Conservation (phyloP, 2,888 invertebrate species). For the Oxyteleia sp. region DNA sequence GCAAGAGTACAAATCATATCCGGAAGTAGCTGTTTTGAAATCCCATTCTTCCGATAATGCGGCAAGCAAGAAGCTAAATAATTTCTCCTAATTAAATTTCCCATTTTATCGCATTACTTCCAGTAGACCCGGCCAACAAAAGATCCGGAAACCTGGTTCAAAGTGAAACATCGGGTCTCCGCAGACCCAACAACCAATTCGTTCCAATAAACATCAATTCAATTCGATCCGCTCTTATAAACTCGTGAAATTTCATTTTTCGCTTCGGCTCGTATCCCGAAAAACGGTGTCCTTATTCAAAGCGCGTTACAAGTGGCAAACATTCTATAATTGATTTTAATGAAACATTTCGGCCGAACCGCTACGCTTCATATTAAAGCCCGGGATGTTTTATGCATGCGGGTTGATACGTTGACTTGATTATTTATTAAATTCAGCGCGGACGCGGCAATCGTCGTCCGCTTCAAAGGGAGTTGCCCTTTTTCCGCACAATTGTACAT, state of each 20-base stretch:
- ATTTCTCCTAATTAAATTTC: too few species aligned
- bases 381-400: constrained; percentile 20
- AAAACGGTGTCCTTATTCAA: constrained; percentile 31
- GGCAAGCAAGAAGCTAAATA: too few species aligned
- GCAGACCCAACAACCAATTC: constrained; percentile 4
- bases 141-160: not conserved
- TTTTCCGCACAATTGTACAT: too few species aligned
- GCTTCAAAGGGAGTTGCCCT: not conserved
- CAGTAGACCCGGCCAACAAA: too few species aligned
- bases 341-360: constrained; percentile 28
- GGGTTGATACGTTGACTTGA: not conserved
- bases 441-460: not conserved
- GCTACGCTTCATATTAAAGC: not conserved
- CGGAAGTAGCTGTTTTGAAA: too few species aligned
- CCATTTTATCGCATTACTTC: too few species aligned
- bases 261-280: not conserved
- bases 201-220: constrained; percentile 27
- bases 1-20: too few species aligned
- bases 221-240: not conserved
- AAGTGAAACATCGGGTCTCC: not conserved
- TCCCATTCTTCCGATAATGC: too few species aligned
- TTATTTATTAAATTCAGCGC: constrained; percentile 12
- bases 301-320: constrained; percentile 28
- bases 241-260: constrained; percentile 16
- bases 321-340: constrained; percentile 48